Evolutionary conservation across 2,113 vertebrate species (phyloP).

Genomic region (Suncus etruscus): DNA sequence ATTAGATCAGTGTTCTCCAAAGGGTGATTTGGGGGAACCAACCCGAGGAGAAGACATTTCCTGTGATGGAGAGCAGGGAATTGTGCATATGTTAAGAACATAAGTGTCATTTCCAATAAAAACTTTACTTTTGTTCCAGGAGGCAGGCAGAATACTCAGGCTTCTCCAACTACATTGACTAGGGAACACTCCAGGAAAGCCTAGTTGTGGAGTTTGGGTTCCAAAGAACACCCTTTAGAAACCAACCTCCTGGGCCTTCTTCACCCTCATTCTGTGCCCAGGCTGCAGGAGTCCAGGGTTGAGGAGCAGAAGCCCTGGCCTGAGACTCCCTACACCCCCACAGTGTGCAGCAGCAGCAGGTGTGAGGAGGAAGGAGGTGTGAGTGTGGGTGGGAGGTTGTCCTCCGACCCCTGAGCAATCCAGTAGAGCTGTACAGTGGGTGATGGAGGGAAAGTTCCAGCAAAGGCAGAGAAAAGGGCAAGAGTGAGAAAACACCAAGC

Average conservation of each 20-base stretch:
- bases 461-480: too few species aligned
- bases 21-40: constrained; percentile 24
- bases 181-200: neutral
- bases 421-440: too few species aligned
- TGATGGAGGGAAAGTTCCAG: too few species aligned
- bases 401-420: too few species aligned
- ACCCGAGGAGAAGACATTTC: neutral
- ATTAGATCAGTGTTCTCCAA: neutral
- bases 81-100: neutral
- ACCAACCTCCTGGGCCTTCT: neutral
- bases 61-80: neutral
- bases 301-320: neutral
- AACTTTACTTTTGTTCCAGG: neutral
- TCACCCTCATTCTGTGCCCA: neutral
- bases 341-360: too few species aligned
- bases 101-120: neutral
- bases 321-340: neutral
- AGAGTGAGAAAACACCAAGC: too few species aligned
- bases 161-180: neutral
- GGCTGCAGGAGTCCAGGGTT: neutral
- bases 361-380: too few species aligned
- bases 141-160: neutral
- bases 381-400: too few species aligned
- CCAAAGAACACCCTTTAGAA: constrained; percentile 27
- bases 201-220: neutral